phyloP scores from a whole-genome alignment of 2,113 vertebrate species.

The Brachyistius frenatus region DNA sequence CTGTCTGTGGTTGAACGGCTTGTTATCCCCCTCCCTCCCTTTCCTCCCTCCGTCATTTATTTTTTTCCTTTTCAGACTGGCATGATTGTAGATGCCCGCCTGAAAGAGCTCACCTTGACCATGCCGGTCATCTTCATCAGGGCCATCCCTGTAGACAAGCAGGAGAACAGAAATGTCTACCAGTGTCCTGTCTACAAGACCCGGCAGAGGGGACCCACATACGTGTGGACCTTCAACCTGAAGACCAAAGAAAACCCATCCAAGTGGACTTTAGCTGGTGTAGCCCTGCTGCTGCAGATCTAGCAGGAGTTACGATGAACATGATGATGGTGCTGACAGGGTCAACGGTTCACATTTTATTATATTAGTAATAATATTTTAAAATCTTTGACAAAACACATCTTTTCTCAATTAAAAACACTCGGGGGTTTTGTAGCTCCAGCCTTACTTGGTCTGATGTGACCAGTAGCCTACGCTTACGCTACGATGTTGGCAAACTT shows the following conservation, averaged over 20 bases:
- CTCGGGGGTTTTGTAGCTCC: not conserved
- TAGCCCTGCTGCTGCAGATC: conserved; percentile 91
- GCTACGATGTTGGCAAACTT: no score
- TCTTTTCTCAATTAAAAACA: not conserved
- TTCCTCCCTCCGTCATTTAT: not conserved
- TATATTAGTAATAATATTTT: not conserved
- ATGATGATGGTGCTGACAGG: not conserved
- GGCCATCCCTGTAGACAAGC: conserved; percentile 90
- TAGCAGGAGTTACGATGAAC: conserved; percentile 60
- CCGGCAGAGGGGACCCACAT: conserved; percentile 91
- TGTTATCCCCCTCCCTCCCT: not conserved
- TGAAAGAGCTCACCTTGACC: conserved; percentile 91
- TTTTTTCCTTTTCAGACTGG: conserved; percentile 81
- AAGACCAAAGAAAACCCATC: conserved; percentile 92
- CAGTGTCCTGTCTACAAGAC: conserved; percentile 94
- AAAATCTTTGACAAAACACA: not conserved
- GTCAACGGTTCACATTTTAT: not conserved
- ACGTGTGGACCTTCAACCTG: conserved; percentile 95
- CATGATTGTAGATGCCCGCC: conserved; percentile 87
- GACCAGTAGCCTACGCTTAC: not conserved
- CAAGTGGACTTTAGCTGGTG: conserved; percentile 94
- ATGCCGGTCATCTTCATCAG: conserved; percentile 93
- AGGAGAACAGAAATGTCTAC: conserved; percentile 86
- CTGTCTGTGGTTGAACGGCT: conserved; percentile 35
- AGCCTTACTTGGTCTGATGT: not conserved